Percentiles rank a stretch among this genome's conserved stretches.
Evolutionary conservation across 2,888 invertebrate species (phyloP).

Genomic region (Synergus umbraculus): DNA sequence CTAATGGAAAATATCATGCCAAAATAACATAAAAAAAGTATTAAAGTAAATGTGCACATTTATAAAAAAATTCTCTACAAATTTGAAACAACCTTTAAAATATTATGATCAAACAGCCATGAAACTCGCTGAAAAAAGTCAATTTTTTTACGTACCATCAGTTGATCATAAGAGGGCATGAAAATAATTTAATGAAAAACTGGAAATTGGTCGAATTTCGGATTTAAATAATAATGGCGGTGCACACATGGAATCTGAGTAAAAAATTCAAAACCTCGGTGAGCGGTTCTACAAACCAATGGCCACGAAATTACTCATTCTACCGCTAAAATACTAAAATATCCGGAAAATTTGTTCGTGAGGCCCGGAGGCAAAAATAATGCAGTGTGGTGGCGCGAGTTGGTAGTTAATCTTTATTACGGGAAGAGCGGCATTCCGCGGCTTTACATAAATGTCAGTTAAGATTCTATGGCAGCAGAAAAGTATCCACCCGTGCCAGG

Average conservation of each 20-base stretch:
- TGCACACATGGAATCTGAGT: neutral
- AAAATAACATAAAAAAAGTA: too few relatives aligned
- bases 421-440: conserved; percentile 49
- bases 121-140: neutral
- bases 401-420: conserved; percentile 60
- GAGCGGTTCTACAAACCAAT: neutral
- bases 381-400: neutral
- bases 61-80: too few relatives aligned
- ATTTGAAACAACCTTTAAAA: too few relatives aligned
- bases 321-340: conserved; percentile 39
- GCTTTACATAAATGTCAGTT: conserved; percentile 59
- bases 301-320: conserved; percentile 14
- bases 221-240: conserved; percentile 30
- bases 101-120: neutral
- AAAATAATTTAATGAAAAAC: conserved; percentile 16
- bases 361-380: neutral
- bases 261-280: neutral
- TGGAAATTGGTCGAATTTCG: conserved; percentile 16
- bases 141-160: neutral
- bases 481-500: conserved; percentile 45
- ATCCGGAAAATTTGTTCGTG: conserved; percentile 41
- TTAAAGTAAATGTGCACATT: too few relatives aligned
- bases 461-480: conserved; percentile 52
- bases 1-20: too few relatives aligned
- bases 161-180: neutral